These are phyloP conservation scores for Archips xylosteana DNA, from an alignment of 2,888 invertebrate genomes.

Conservation along the genomic window DNA sequence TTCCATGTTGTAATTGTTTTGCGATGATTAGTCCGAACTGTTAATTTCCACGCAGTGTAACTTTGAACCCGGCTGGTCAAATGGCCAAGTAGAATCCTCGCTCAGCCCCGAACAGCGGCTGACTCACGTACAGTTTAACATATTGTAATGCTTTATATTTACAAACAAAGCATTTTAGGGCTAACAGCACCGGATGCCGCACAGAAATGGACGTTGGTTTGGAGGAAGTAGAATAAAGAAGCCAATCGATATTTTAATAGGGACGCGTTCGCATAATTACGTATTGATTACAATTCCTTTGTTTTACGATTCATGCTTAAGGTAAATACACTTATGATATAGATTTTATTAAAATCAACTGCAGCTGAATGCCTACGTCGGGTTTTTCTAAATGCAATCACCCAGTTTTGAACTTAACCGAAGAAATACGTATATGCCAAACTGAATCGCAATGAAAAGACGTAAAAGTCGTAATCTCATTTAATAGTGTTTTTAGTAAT, in stretches of 20 bases:
- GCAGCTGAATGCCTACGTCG: neutral
- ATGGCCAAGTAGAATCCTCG: slow-evolving; percentile 32
- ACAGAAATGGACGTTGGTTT: slow-evolving; percentile 61
- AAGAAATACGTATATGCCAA: neutral
- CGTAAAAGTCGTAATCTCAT: neutral
- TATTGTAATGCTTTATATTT: slow-evolving; percentile 73
- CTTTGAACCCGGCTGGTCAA: neutral
- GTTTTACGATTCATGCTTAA: slow-evolving; percentile 23
- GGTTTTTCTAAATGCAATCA: neutral
- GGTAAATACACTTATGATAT: slow-evolving; percentile 2
- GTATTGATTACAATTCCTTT: slow-evolving; percentile 45
- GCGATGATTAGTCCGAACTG: too few species aligned
- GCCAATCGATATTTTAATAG: slow-evolving; percentile 55
- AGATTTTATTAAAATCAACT: neutral
- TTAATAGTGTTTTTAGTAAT: too few species aligned
- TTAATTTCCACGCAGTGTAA: neutral
- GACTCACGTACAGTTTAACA: slow-evolving; percentile 70
- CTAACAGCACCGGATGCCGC: slow-evolving; percentile 75
- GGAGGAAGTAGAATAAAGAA: slow-evolving; percentile 67
- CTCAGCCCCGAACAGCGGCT: slow-evolving; percentile 50
- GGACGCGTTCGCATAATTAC: slow-evolving; percentile 22
- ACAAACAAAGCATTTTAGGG: slow-evolving; percentile 75
- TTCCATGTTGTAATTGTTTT: too few species aligned
- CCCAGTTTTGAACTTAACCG: neutral
- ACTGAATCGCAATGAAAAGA: neutral